Evolutionary conservation across 1,140 invertebrate genomes (phyloP), one percentile per base, ranked within the genome.

Genomic region (Caligus rogercresseyi): DNA sequence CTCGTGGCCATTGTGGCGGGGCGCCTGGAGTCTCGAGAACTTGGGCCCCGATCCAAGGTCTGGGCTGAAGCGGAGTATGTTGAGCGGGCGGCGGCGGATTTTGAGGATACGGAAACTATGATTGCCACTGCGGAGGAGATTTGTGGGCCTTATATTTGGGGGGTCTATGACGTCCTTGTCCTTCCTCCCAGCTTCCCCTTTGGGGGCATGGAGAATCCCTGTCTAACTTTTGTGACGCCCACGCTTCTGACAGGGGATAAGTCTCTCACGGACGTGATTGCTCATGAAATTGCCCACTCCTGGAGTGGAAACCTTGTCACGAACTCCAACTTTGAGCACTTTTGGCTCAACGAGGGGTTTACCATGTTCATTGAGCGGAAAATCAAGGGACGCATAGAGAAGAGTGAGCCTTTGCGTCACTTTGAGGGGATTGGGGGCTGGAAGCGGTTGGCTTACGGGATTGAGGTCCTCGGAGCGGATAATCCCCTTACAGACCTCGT

Each of bases 201-300:
- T 72, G 92, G 92, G 1, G 92, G 92, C 24, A 95, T 96, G 91
- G 93, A 97, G 74, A 96, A 96, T 77, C 92, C 92, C 0, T 95
- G 90, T 73, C 72, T 96, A 16, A 95, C 91, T 0, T 96, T 96
- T 76, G 82, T 93, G 0, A 95, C 91, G 0, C 91, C 92, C 0
- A 92, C 89, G 0, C 67, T 90, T 60, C 71, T 92, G 70, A 85
- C 87, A n/a, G 90, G 91, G 15, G 92, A 95, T 73, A 80, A 83
- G 65, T 93, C 88, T 15, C 74, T 90, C 66, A 86, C 85, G 0
- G 80, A 84, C 75, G 87, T 94, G 0, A 82, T 96, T 67, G 87
- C 89, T 18, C 91, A 96, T 75, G 92, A 95, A 76, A 95, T 96
- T 69, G 80, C 89, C 54, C 93, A 97, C 74, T 90, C 87, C 69